Base-by-base conservation (phyloP, 2,113 vertebrate species). In the Forbesichthys agassizii region DNA sequence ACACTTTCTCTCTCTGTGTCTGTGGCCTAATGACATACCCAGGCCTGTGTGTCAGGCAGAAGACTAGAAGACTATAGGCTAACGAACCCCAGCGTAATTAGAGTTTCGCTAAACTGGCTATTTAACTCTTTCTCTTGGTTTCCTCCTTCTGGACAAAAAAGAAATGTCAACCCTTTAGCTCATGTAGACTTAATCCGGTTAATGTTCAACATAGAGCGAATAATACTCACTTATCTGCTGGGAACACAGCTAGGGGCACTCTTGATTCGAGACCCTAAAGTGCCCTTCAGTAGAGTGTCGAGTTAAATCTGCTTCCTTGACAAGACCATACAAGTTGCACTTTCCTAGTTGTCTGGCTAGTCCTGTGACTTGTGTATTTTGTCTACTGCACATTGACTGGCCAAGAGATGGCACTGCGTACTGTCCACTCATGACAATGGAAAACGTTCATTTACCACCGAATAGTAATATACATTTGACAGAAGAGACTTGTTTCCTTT, bases 161-260 rank as follows among this genome's bases (percentile, higher is more conserved):
- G 27, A 83, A 73, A 84, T 90, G 81, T 85, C 76, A 84, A 74
- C 83, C 81, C 66, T 84, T 84, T 64, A 68, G 72, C 76, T 78
- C 71, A 6, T 70, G 74, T 69, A 79, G 80, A 88, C 86, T 86
- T 90, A 90, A 92, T 92, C 88, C 80, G 84, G 82, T 92, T 91
- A 90, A 88, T 86, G 83, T 88, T 85, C 79, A 88, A 88, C 89
- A 77, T 36, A 33, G 81, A 71, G 59, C 86, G 88, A 88, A 83
- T 82, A 89, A 90, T 88, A 82, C 74, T 69, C 69, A 79, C 84
- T 89, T 88, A 89, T 91, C 89, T 88, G 77, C 72, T 66, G 63
- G 67, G 73, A 84, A 75, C 84, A 87, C 62, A 64, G 71, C 51
- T 80, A 72, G 81, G 72, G 65, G 60, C 57, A 68, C 77, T 71